Evolutionary conservation across 2,888 invertebrate species (phyloP).

Genomic region (Campoplex capitator): DNA sequence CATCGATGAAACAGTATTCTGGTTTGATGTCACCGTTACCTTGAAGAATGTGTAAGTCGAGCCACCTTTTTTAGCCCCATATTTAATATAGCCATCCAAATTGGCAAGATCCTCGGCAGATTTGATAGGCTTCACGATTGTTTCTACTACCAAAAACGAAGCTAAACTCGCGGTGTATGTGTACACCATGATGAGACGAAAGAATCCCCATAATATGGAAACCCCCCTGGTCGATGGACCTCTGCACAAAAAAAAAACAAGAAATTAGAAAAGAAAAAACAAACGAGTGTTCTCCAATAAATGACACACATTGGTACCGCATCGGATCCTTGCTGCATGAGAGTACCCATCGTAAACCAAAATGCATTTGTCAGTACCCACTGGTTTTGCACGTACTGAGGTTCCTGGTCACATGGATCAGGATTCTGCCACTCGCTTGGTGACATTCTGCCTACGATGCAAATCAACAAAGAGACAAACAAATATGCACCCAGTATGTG

Average conservation of each 20-base stretch:
- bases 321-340: slow-evolving; percentile 95
- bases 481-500: slow-evolving; percentile 93
- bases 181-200: slow-evolving; percentile 91
- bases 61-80: slow-evolving; percentile 94
- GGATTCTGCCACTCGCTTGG: slow-evolving; percentile 97
- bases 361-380: slow-evolving; percentile 94
- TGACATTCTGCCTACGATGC: slow-evolving; percentile 92
- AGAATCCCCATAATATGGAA: slow-evolving; percentile 90
- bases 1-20: neutral
- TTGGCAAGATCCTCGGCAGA: slow-evolving; percentile 93
- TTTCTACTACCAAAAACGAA: slow-evolving; percentile 95
- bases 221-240: slow-evolving; percentile 95
- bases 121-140: slow-evolving; percentile 88
- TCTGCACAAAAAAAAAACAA: slow-evolving; percentile 84
- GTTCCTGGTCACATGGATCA: slow-evolving; percentile 94
- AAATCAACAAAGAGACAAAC: slow-evolving; percentile 92
- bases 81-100: slow-evolving; percentile 92
- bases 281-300: neutral
- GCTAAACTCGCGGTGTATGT: slow-evolving; percentile 97
- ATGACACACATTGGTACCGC: slow-evolving; percentile 91
- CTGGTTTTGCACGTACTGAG: slow-evolving; percentile 93
- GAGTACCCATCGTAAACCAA: slow-evolving; percentile 96
- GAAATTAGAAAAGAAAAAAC: slow-evolving; percentile 68
- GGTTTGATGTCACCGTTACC: slow-evolving; percentile 85
- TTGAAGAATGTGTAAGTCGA: slow-evolving; percentile 95